Base-by-base conservation (phyloP, 2,888 invertebrate species). In the Herminia tarsipennalis region DNA sequence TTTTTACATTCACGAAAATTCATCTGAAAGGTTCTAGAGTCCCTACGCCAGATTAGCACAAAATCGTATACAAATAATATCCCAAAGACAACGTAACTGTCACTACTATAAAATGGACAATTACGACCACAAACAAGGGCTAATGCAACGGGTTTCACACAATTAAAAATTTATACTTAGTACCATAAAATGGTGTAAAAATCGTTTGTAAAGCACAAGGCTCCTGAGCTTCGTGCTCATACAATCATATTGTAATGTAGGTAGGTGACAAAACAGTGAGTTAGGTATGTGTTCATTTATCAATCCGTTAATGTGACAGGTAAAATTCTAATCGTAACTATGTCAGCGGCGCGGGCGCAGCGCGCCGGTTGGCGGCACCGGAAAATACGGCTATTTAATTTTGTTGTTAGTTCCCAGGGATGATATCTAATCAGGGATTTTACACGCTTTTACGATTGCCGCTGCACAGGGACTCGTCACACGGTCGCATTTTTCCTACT, bases 361-460 rank as follows among this genome's bases (percentile, higher is more conserved):
- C 20, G 27, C 61, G 17, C 14, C 3, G 27, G 25, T 16, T n/a
- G 34, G 53, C 66, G 59, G 41, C 72, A 71, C 73, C 71, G 72
- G 76, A 78, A 73, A 79, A 80, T 70, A 62, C 66, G 68, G 66
- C 63, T 75, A 74, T 78, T 83, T 80, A 75, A 73, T 77, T 68
- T 72, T 83, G 84, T 83, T 80, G 83, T 76, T 81, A 72, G 81
- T 88, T 88, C 88, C 86, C 88, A 88, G 76, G 81, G 78, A 73
- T 76, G 81, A 71, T 88, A 90, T 91, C 88, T 89, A 90, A 89
- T 91, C 88, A 80, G 72, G 79, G 78, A 57, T 82, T 85, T 81
- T 83, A 85, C 76, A 79, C 78, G 73, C 69, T 76, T 83, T 81
- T 79, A 83, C 82, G 77, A 83, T 81, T 87, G 78, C 73, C 77